phyloP scores from a whole-genome alignment of 2,113 vertebrate genomes.

The Vulpes ferrilata region DNA sequence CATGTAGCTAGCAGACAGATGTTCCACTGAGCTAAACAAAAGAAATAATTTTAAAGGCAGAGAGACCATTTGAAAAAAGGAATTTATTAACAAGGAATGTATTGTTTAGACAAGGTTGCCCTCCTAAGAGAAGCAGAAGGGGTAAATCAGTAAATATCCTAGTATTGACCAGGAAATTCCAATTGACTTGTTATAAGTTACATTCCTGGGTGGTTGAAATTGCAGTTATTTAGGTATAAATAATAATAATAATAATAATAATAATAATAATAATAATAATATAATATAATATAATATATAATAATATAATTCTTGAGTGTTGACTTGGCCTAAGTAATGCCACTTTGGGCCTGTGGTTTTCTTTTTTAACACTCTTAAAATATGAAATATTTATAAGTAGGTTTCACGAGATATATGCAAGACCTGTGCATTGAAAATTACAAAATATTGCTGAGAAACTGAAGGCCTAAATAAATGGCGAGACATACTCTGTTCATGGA shows the following conservation, averaged over 20 bases:
- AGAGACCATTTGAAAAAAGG: not conserved
- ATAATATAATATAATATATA: not conserved
- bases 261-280: not conserved
- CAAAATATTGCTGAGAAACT: not conserved
- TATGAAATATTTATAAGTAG: not conserved
- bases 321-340: not conserved
- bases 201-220: not conserved
- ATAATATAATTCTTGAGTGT: not conserved
- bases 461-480: not conserved
- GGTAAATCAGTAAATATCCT: not conserved
- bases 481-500: not conserved
- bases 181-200: not conserved
- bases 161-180: not conserved
- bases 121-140: not conserved
- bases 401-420: not conserved
- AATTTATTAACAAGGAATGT: not conserved
- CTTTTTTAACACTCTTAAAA: not conserved
- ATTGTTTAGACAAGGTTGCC: not conserved
- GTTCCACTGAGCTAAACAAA: not conserved
- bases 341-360: not conserved
- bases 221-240: not conserved
- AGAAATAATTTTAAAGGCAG: not conserved
- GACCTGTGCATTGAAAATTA: not conserved
- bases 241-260: not conserved
- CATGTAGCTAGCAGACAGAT: not conserved